Percentiles rank a stretch among this genome's conserved stretches.
phyloP scores from a whole-genome alignment of 23 tunicate species.

The Ascidia mentula region DNA sequence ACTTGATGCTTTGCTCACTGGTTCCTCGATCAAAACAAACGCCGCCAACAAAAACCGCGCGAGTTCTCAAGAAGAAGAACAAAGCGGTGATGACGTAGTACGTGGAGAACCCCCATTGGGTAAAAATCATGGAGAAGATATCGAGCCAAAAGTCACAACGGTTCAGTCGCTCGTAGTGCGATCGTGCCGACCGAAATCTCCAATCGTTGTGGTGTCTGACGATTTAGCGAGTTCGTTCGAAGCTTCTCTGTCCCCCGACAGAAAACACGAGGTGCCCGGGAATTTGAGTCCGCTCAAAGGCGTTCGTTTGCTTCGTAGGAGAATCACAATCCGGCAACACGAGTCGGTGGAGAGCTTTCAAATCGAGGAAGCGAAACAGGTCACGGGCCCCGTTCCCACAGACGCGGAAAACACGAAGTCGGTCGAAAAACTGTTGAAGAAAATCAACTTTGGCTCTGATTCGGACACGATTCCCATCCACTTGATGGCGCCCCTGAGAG shows the following conservation, averaged over 20 bases:
- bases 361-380: conserved; percentile 7
- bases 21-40: conserved; percentile 17
- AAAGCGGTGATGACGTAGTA: background rate
- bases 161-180: conserved; percentile 41
- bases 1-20: conserved; percentile 20
- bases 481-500: background rate
- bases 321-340: conserved; percentile 44
- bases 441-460: background rate
- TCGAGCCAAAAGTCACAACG: conserved; percentile 12
- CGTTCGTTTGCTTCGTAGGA: conserved; percentile 35
- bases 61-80: background rate
- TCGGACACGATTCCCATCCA: background rate
- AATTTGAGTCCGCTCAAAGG: conserved; percentile 57
- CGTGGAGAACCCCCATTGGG: background rate
- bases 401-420: background rate
- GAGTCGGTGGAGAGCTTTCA: conserved; percentile 1
- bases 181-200: conserved; percentile 34
- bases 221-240: background rate
- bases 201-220: conserved; percentile 24
- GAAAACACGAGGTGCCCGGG: conserved; percentile 8
- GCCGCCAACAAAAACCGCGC: background rate
- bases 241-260: background rate
- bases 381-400: background rate
- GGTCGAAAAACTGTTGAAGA: background rate
- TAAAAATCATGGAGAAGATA: too few species aligned